phyloP scores from a whole-genome alignment of 2,797 vertebrate genomes.

The Eupleurogrammus muticus region DNA sequence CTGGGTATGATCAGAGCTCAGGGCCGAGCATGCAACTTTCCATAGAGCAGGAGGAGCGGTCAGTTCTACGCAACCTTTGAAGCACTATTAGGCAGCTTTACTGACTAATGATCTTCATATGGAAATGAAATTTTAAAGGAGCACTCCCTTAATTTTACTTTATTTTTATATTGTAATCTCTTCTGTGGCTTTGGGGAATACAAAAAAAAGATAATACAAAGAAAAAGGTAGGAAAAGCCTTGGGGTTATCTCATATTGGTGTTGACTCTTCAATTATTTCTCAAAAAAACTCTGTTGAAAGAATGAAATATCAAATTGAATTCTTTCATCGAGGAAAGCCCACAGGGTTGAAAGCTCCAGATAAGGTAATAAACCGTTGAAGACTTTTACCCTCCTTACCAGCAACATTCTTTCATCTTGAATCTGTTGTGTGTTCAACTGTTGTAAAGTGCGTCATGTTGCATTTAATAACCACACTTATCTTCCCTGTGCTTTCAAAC shows the following conservation, averaged over 20 bases:
- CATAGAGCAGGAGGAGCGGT: constrained; percentile 20
- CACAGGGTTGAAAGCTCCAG: background rate
- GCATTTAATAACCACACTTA: no score
- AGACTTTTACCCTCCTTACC: background rate
- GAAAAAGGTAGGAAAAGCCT: background rate
- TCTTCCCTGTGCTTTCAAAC: background rate
- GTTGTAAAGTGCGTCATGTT: background rate
- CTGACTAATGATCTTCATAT: background rate
- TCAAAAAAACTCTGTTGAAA: background rate
- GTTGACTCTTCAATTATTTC: background rate
- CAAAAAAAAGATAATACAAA: no score
- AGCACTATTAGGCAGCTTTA: constrained; percentile 5
- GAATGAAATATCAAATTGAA: background rate
- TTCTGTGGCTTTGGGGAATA: background rate
- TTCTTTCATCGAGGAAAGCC: background rate
- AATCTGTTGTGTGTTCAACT: no score
- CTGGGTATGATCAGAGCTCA: constrained; percentile 18
- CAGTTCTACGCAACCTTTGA: constrained; percentile 6
- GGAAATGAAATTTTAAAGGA: background rate
- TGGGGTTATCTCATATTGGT: no score
- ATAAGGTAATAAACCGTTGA: background rate
- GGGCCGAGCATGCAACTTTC: constrained; percentile 18
- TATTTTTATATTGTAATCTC: background rate
- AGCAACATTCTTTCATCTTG: no score
- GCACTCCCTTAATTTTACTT: background rate